Evolutionary conservation across 2,888 invertebrate genomes (phyloP), one percentile per base, ranked within the genome.

Genomic region (Caenorhabditis zanzibari): DNA sequence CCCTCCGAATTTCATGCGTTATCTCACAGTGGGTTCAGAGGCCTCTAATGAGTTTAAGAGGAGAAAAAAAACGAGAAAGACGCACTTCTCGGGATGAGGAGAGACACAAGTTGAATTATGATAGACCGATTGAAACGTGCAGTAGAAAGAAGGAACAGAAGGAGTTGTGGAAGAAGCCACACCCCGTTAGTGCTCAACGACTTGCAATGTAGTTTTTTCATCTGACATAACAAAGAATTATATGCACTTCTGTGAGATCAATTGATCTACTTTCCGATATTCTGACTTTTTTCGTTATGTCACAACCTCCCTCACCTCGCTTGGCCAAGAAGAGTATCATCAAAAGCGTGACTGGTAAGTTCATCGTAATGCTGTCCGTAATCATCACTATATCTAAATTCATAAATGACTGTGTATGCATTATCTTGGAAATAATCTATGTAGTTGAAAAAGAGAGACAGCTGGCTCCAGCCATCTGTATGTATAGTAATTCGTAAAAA

Each of bases 1-100:
- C 64, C 64, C 79, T 79, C 79, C 71, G 69, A 63, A 71, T 79
- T 71, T 71, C 79, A 71, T 79, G 71, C 79, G 71, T 71, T 79
- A 72, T 79, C 79, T 79, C 56, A n/a, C n/a, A 24, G 35, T 56
- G 71, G 28, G 79, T 72, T 79, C 79, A 71, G 54, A 14, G 41
- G 61, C 38, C 54, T 61, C 79, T 71, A 79, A 79, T 79, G 79
- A 79, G 71, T 72, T 64, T n/a, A 59, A 59, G 59, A 56, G 49
- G 41, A 22, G 54, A 69, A 61, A 77, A 69, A 77, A 77, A 77
- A 76, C 28, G 56, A 47, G 19, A 28, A 44, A 32, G 52, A 32
- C 28, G 32, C 66, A 35, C 38, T 54, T 32, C 58, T 68, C 72
- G 58, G 61, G 10, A 56, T 59, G 16, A 4, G 59, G 59, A 58